Evolutionary conservation across 2,113 vertebrate species (phyloP).

Genomic region (Sander vitreus): DNA sequence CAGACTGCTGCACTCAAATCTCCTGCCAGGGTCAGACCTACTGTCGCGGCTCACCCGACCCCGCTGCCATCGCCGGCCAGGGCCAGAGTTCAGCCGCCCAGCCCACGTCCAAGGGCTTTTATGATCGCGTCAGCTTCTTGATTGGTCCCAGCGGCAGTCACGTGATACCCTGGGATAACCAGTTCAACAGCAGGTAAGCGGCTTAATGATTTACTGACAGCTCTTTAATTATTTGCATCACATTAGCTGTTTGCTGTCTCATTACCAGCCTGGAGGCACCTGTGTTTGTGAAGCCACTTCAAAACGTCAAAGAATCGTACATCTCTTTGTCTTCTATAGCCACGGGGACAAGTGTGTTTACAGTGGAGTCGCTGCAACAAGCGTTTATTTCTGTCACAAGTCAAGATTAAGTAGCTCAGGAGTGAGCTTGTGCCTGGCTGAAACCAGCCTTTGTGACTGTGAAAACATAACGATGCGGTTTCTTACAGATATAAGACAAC

Average conservation of each 20-base stretch:
- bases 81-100: conserved; percentile 80
- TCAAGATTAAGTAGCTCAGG: conserved; percentile 40
- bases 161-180: conserved; percentile 92
- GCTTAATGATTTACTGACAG: conserved; percentile 45
- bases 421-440: conserved; percentile 4
- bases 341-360: conserved; percentile 66
- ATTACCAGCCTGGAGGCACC: conserved; percentile 56
- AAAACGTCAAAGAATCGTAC: conserved; percentile 50
- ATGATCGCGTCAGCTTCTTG: conserved; percentile 93
- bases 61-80: conserved; percentile 89
- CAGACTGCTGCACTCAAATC: conserved; percentile 96
- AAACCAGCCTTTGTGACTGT: neutral
- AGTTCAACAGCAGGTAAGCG: conserved; percentile 94
- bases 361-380: conserved; percentile 16
- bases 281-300: conserved; percentile 59
- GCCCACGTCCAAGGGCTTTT: conserved; percentile 89
- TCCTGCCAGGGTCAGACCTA: conserved; percentile 95
- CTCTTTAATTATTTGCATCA: conserved; percentile 42
- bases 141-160: conserved; percentile 93
- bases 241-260: conserved; percentile 61
- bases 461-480: conserved; percentile 16
- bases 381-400: conserved; percentile 25
- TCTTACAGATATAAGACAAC: conserved; percentile 20
- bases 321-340: conserved; percentile 57
- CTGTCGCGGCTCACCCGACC: conserved; percentile 94